These are phyloP conservation scores for Sepioteuthis lessoniana DNA, from an alignment of 2,888 invertebrate genomes.

Conservation along the genomic window DNA sequence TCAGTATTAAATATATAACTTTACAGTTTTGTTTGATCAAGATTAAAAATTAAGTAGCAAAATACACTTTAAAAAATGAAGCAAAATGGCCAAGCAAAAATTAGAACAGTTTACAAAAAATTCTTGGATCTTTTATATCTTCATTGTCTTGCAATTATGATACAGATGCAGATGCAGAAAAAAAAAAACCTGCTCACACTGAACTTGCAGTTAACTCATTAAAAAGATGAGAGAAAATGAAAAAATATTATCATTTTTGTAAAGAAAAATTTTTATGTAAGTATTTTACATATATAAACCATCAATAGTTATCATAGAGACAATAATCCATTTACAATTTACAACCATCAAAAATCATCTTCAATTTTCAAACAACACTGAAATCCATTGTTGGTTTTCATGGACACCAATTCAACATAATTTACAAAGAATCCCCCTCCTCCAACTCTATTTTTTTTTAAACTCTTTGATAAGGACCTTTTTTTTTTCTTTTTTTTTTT, in stretches of 20 bases:
- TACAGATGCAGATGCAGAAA: not conserved
- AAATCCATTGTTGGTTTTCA: not conserved
- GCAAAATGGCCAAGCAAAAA: not conserved
- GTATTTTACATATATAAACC: slow-evolving; percentile 12
- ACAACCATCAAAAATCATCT: not conserved
- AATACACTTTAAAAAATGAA: not conserved
- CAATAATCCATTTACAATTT: not conserved
- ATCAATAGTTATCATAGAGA: not conserved
- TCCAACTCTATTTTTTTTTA: not conserved
- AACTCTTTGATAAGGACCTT: not conserved
- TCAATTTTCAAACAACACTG: not conserved
- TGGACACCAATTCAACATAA: not conserved
- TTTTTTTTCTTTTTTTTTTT: too few species aligned
- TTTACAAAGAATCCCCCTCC: not conserved
- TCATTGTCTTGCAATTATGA: not conserved
- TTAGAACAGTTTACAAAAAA: not conserved
- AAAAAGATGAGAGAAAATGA: not conserved
- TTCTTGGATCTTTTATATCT: not conserved
- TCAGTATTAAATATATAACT: not conserved
- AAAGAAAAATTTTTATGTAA: not conserved
- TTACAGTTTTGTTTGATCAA: not conserved
- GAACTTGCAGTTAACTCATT: not conserved
- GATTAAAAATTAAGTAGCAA: not conserved
- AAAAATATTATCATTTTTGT: slow-evolving; percentile 11
- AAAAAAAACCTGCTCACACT: not conserved